Conservation (phyloP, 2,113 vertebrate genomes). For the Todiramphus chloris region DNA sequence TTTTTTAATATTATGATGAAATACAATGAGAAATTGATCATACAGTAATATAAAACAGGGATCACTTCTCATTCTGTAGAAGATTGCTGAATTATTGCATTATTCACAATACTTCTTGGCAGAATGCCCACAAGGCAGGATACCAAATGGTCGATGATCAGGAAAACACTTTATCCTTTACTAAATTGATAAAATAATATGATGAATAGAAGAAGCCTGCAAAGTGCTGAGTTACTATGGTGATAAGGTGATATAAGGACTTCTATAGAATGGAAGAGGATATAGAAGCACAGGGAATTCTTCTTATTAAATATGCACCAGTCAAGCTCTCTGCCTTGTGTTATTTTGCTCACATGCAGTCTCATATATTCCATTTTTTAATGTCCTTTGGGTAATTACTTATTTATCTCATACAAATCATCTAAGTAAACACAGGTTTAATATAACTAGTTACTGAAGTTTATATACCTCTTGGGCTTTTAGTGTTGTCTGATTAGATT, state of each 20-base stretch:
- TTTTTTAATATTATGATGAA: background rate
- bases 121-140: background rate
- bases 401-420: slow-evolving; percentile 67
- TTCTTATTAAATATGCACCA: slow-evolving; percentile 62
- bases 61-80: background rate
- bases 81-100: background rate
- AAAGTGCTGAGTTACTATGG: slow-evolving; percentile 45
- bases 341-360: slow-evolving; percentile 46
- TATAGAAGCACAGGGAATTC: slow-evolving; percentile 11
- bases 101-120: background rate
- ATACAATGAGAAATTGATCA: background rate
- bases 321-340: slow-evolving; percentile 19
- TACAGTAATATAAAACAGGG: background rate
- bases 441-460: slow-evolving; percentile 57
- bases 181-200: background rate
- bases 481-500: slow-evolving; percentile 68
- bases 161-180: background rate
- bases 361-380: slow-evolving; percentile 63
- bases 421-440: slow-evolving; percentile 67
- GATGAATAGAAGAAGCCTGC: background rate
- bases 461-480: slow-evolving; percentile 62
- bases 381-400: slow-evolving; percentile 60
- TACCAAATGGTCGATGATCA: background rate
- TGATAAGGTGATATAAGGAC: slow-evolving; percentile 62
- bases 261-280: slow-evolving; percentile 48